Percentiles rank a stretch among this genome's conserved stretches.
Evolutionary conservation across 2,797 vertebrate genomes (phyloP).

Genomic region (Melanotaenia trifasciata): DNA sequence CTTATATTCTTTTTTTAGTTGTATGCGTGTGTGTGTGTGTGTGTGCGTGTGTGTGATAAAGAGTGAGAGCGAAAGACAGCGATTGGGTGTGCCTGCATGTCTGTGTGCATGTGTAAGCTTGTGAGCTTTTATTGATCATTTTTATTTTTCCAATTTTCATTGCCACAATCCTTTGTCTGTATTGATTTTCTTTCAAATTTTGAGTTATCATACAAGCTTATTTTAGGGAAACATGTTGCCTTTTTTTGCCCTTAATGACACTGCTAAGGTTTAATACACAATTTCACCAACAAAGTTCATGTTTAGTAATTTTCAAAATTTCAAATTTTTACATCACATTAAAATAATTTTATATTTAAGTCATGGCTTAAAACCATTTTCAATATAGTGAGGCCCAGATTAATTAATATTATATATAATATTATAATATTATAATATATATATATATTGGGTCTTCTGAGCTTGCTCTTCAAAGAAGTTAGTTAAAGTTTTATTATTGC

Average conservation of each 20-base stretch:
- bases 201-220: constrained; percentile 44
- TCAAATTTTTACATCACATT: constrained; percentile 49
- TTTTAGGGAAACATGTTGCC: constrained; percentile 54
- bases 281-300: constrained; percentile 30
- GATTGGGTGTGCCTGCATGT: constrained; percentile 55
- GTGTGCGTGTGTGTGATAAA: constrained; percentile 4
- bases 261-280: constrained; percentile 47
- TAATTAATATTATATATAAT: constrained; percentile 64
- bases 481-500: constrained; percentile 29
- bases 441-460: constrained; percentile 64
- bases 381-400: constrained; percentile 49
- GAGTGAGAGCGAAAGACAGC: constrained; percentile 22
- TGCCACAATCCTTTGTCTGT: constrained; percentile 69
- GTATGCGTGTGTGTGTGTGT: constrained; percentile 37
- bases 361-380: constrained; percentile 52
- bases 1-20: constrained; percentile 65
- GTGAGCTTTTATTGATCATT: constrained; percentile 59
- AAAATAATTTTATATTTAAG: constrained; percentile 41
- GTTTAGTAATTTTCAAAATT: constrained; percentile 50
- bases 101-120: constrained; percentile 60
- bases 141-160: constrained; percentile 69
- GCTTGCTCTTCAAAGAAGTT: constrained; percentile 38
- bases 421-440: too few species aligned
- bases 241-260: constrained; percentile 36
- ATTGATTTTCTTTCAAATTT: constrained; percentile 54